Evolutionary conservation across 1,140 invertebrate species (phyloP).

Genomic region (Leptopilina boulardi): DNA sequence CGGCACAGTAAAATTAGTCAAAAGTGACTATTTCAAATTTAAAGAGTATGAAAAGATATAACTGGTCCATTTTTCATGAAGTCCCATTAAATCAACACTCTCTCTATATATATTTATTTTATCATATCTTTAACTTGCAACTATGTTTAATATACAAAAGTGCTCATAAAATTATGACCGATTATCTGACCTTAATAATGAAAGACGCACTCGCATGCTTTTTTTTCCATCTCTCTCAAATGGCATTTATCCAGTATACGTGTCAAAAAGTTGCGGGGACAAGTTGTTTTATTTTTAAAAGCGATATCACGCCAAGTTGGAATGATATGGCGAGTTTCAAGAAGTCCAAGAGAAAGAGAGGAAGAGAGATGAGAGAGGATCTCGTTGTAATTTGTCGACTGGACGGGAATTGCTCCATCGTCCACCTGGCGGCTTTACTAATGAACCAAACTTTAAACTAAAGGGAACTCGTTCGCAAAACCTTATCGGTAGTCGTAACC

Average conservation of each 20-base stretch:
- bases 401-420: slow-evolving; percentile 51
- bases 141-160: no score
- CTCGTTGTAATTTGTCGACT: slow-evolving; percentile 65
- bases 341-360: neutral
- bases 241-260: neutral
- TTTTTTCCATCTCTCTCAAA: neutral
- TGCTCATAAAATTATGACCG: neutral
- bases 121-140: no score
- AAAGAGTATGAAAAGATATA: no score
- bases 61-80: no score
- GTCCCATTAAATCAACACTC: no score
- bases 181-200: neutral
- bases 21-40: no score
- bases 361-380: no score
- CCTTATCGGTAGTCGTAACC: slow-evolving; percentile 64
- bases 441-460: slow-evolving; percentile 62
- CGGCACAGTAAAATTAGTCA: no score
- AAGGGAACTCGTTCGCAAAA: slow-evolving; percentile 61
- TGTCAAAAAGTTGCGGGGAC: slow-evolving; percentile 11
- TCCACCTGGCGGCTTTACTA: slow-evolving; percentile 62
- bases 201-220: neutral
- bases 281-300: neutral
- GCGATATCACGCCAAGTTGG: neutral
- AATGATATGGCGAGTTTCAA: neutral
- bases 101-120: no score